phyloP scores from a whole-genome alignment of 2,888 invertebrate species.

The Agonopterix alstromeriana region DNA sequence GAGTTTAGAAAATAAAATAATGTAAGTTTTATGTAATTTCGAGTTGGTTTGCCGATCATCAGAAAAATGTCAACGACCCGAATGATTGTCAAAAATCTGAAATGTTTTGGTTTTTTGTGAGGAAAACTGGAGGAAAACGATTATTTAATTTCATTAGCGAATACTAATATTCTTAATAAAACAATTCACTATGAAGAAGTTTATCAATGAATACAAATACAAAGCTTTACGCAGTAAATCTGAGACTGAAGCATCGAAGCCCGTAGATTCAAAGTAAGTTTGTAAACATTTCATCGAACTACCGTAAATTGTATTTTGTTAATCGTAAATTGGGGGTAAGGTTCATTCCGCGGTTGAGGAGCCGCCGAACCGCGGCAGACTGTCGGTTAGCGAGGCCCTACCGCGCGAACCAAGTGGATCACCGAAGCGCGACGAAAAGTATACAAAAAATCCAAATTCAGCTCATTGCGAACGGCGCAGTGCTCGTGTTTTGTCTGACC shows the following conservation, averaged over 20 bases:
- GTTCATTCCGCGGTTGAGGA: constrained; percentile 28
- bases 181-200: constrained; percentile 52
- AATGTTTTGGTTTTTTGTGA: too few relatives aligned
- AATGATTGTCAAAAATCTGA: too few relatives aligned
- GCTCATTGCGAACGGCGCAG: constrained; percentile 70
- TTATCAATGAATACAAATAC: constrained; percentile 63
- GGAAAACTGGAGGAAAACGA: too few relatives aligned
- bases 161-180: neutral
- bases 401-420: constrained; percentile 17
- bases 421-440: constrained; percentile 73
- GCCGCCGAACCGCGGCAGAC: constrained; percentile 31
- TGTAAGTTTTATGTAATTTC: too few relatives aligned
- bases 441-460: constrained; percentile 73
- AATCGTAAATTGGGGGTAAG: constrained; percentile 7
- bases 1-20: too few relatives aligned
- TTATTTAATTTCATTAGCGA: too few relatives aligned
- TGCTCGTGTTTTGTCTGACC: constrained; percentile 73
- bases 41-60: too few relatives aligned
- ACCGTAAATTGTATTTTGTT: constrained; percentile 22
- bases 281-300: constrained; percentile 18
- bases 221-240: constrained; percentile 46
- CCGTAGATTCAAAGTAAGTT: constrained; percentile 32
- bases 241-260: constrained; percentile 33
- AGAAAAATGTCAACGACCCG: constrained; percentile 2
- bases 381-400: constrained; percentile 33